These are phyloP conservation scores for Gymnodraco acuticeps DNA, from an alignment of 2,797 vertebrate genomes.

Conservation along the genomic window DNA sequence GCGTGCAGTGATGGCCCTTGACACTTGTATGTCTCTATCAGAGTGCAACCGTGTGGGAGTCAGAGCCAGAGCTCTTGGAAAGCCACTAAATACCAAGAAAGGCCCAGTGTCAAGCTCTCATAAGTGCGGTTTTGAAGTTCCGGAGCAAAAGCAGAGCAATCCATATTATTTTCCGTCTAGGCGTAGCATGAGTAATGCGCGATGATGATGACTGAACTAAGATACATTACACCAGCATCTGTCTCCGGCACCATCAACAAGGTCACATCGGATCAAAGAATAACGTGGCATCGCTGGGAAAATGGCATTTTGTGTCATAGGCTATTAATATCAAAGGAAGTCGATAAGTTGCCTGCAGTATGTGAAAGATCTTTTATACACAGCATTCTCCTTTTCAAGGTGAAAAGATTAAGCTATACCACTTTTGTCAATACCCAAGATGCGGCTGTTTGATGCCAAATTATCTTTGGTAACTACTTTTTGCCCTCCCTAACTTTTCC, in stretches of 20 bases:
- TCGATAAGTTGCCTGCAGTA: constrained; percentile 55
- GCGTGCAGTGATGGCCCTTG: constrained; percentile 55
- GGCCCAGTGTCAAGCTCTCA: constrained; percentile 25
- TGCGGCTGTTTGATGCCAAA: constrained; percentile 33
- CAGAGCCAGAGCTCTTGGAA: constrained; percentile 17
- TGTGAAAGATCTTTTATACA: constrained; percentile 42
- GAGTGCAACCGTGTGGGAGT: neutral
- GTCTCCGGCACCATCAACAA: constrained; percentile 55
- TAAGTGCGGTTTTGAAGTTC: constrained; percentile 22
- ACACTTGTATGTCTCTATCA: constrained; percentile 51
- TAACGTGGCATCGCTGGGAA: constrained; percentile 32
- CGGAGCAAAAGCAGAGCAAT: constrained; percentile 15
- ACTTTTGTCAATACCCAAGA: constrained; percentile 51
- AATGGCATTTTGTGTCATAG: constrained; percentile 60
- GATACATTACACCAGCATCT: constrained; percentile 53
- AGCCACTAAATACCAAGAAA: constrained; percentile 45
- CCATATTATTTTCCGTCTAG: constrained; percentile 25
- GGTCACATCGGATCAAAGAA: constrained; percentile 60
- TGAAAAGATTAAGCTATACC: constrained; percentile 58
- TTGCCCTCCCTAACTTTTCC: constrained; percentile 38
- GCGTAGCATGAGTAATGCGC: constrained; percentile 38
- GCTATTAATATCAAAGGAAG: constrained; percentile 73
- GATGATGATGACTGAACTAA: constrained; percentile 44
- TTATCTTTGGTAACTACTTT: constrained; percentile 43
- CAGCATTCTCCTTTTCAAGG: constrained; percentile 54